phyloP scores from a whole-genome alignment of 1,140 invertebrate species.

The Lanistes nyassanus region DNA sequence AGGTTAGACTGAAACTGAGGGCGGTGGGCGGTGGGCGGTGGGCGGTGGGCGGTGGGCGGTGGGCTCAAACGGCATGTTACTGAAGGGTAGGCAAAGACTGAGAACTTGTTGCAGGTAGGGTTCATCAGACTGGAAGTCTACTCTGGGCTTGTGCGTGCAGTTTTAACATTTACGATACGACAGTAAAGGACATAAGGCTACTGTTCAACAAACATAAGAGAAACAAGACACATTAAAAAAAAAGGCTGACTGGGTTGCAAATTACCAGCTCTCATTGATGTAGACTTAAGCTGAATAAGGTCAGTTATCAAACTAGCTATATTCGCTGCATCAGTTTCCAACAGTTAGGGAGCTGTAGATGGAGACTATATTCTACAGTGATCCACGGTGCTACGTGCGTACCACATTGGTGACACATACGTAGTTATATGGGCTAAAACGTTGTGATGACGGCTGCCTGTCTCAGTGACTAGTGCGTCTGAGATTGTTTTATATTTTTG shows the following conservation, averaged over 20 bases:
- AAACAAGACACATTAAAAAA: not conserved
- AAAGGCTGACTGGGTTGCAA: too few relatives aligned
- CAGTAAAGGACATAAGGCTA: not conserved
- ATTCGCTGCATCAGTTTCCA: not conserved
- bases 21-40: too few relatives aligned
- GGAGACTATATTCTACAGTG: not conserved
- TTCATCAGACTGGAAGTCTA: too few relatives aligned
- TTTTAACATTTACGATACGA: not conserved
- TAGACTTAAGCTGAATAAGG: too few relatives aligned
- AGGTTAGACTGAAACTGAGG: conserved; percentile 34
- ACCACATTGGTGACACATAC: not conserved
- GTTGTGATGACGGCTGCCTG: too few relatives aligned
- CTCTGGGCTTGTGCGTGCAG: not conserved
- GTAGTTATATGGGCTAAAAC: not conserved
- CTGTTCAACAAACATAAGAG: not conserved
- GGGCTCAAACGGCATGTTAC: too few relatives aligned
- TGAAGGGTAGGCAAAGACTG: too few relatives aligned
- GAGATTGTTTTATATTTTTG: too few relatives aligned
- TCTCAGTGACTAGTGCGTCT: too few relatives aligned
- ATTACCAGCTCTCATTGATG: too few relatives aligned
- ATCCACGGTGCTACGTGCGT: not conserved
- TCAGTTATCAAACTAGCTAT: not conserved
- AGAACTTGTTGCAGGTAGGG: too few relatives aligned
- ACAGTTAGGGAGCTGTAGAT: not conserved
- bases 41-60: too few relatives aligned